Base-by-base conservation (phyloP, 2,888 invertebrate species). In the Vanessa cardui region DNA sequence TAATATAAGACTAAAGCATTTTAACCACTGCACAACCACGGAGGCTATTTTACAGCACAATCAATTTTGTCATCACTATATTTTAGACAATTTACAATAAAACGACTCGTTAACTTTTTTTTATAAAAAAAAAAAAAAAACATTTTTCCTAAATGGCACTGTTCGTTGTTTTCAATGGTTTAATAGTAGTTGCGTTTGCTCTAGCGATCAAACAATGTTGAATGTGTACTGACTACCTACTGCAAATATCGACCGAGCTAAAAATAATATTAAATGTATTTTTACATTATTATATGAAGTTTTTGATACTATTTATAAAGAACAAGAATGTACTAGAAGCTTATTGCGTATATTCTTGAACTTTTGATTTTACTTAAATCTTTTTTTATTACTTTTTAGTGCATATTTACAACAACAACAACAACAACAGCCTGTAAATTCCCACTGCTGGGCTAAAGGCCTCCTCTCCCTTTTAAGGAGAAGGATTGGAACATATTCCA, bases 141-240 rank as follows among this genome's bases (percentile, higher is more conserved):
- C 62, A 67, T 73, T 73, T 12, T 65, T 64, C 65, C 61, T 58
- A 66, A 73, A 73, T 78, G 75, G 78, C 80, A 80, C 79, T 73
- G 73, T 71, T 68, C 50, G 56, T 54, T 78, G 73, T 80, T 78
- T 82, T 72, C 79, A 79, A 79, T 79, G 79, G 79, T 83, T 80
- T 82, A 81, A 83, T 81, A 80, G 80, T 71, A 79, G 76, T 76
- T 73, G 66, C 73, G 81, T 85, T 84, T 85, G 74, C 77, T 82
- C 77, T 78, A 76, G 75, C 73, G 81, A 78, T 78, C 80, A 84
- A 85, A 86, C 77, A 85, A 76, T 71, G 66, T 65, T 60, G 72
- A 68, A 65, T 68, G 47, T 59, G 44, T 64, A 56, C 60, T 31
- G 18, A 62, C 52, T 18, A 44, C 59, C 52, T 18, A 44, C 59